Evolutionary conservation across 2,888 invertebrate genomes (phyloP).

Genomic region (Perizoma affinitatum): DNA sequence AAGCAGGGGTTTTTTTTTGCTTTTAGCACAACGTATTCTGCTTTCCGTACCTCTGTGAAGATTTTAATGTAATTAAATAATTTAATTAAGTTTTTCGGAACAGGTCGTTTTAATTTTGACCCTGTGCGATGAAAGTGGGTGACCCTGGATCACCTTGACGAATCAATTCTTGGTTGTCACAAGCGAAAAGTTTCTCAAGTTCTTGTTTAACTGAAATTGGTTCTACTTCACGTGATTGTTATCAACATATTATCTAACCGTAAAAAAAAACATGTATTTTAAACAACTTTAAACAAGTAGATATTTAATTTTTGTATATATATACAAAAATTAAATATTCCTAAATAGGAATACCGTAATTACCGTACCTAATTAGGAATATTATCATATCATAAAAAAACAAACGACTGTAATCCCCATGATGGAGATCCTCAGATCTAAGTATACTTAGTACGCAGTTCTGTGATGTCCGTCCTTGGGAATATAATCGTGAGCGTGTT

Average conservation of each 20-base stretch:
- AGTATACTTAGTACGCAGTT: too few relatives aligned
- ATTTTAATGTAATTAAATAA: conserved; percentile 35
- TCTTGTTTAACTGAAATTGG: conserved; percentile 13
- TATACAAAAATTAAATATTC: too few relatives aligned
- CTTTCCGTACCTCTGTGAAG: conserved; percentile 38
- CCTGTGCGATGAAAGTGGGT: conserved; percentile 36
- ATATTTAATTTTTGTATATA: too few relatives aligned
- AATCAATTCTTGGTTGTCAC: conserved; percentile 34
- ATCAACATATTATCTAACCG: background rate
- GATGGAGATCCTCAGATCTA: too few relatives aligned
- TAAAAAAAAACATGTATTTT: too few relatives aligned
- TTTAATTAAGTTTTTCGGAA: conserved; percentile 38
- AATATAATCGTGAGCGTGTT: too few relatives aligned
- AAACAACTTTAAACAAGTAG: too few relatives aligned
- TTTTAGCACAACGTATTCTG: conserved; percentile 37
- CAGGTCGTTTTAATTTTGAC: conserved; percentile 33
- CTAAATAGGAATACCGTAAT: too few relatives aligned
- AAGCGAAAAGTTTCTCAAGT: conserved; percentile 33
- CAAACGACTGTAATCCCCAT: too few relatives aligned
- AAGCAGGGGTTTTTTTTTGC: conserved; percentile 27
- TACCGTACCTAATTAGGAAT: too few relatives aligned
- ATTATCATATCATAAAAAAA: too few relatives aligned
- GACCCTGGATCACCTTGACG: conserved; percentile 35
- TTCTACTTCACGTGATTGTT: conserved; percentile 1
- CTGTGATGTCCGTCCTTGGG: too few relatives aligned